Conservation (phyloP, 2,113 vertebrate genomes). For the Scomber scombrus region DNA sequence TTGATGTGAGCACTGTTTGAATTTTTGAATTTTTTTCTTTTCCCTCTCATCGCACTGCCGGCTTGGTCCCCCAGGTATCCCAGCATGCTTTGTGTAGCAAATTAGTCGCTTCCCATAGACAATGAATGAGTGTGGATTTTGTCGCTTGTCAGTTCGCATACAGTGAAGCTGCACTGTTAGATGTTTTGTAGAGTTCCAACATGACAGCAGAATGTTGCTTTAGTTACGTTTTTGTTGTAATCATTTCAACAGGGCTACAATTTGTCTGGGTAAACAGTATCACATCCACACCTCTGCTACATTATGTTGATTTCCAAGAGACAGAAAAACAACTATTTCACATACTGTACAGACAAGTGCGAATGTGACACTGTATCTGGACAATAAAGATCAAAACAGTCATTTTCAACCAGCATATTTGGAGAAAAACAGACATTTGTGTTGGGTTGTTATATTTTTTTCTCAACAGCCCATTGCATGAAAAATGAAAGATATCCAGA, state of each 20-base stretch:
- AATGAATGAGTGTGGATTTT: no score
- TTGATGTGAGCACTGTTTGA: no score
- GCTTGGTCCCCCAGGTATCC: no score
- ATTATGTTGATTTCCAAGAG: slow-evolving; percentile 8
- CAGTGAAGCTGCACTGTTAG: not conserved
- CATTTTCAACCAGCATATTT: slow-evolving; percentile 4
- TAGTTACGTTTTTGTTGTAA: not conserved
- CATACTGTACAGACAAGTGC: no score
- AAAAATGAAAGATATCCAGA: not conserved
- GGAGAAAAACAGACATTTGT: slow-evolving; percentile 31
- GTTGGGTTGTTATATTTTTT: slow-evolving; percentile 2
- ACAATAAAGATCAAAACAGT: slow-evolving; percentile 6
- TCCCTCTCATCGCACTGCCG: no score
- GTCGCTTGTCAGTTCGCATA: no score
- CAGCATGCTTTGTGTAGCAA: no score
- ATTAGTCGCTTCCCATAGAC: not conserved
- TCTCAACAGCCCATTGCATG: not conserved
- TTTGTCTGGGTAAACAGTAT: not conserved
- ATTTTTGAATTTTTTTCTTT: no score
- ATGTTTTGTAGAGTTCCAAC: slow-evolving; percentile 6
- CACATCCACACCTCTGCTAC: not conserved
- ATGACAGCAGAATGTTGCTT: not conserved
- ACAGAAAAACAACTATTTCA: not conserved
- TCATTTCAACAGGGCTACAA: not conserved
- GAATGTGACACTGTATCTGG: no score